Base-by-base conservation (phyloP, 2,113 vertebrate genomes). In the Raja brachyura region DNA sequence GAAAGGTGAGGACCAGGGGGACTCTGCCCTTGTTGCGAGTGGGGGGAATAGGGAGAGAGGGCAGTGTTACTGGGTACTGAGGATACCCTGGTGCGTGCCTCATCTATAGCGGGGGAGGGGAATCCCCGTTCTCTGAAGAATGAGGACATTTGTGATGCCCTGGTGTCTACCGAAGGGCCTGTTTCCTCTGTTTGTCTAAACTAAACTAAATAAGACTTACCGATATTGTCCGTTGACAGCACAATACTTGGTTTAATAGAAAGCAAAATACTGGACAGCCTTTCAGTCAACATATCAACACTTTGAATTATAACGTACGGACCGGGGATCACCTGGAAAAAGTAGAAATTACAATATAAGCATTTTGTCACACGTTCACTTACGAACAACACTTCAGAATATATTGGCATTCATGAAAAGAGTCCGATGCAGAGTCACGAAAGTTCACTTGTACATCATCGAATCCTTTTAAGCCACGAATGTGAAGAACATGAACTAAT, bases 191-290 rank as follows among this genome's bases (percentile, higher is more conserved):
- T 48, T 1, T 48, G 1, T 48, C 39, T 48, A 48, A 48, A 48
- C 39, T 48, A 48, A 48, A 48, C 39, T 48, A 48, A 48, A 48
- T 3, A 48, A 48, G 39, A 48, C 39, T 95, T 95, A 97, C 97
- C 96, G 93, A 97, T 96, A 93, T 97, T 97, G 93, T 96, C 96
- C 33, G 96, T 96, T 85, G 95, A 96, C 93, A 97, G 94, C 11
- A 94, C 94, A 93, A 96, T 96, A 93, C 92, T 94, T 94, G 94
- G 95, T 16, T 81, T 93, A 70, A 96, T 94, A n/a, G 75, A 28
- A 86, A 94, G 95, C 0, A 96, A 90, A 5, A 94, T 54, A 93
- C 96, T 95, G 63, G 96, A 95, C 78, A 97, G 94, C 66, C 93
- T 94, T 94, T 95, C 95, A 16, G 95, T 95, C 75, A 97, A 94